A percentile compares a stretch with the other conserved stretches of the same genome.
These are phyloP conservation scores for Podarcis muralis DNA, from an alignment of 2,113 vertebrate species.

Conservation along the genomic window DNA sequence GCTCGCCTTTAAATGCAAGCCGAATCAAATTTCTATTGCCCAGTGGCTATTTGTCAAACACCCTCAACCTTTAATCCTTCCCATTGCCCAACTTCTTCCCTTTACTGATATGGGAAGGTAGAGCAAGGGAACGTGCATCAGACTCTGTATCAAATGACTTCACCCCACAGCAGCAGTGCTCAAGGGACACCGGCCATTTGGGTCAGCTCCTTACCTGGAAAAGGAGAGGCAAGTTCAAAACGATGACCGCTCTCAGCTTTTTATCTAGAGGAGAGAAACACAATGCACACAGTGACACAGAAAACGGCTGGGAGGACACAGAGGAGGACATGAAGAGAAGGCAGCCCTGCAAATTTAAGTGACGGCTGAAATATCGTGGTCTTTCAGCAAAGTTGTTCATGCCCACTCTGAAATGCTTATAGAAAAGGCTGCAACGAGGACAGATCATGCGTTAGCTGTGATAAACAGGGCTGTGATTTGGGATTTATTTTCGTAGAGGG, in stretches of 20 bases:
- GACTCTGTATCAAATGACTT: not conserved
- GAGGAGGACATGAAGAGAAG: not conserved
- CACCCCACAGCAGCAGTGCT: not conserved
- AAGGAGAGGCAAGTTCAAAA: conserved; percentile 51
- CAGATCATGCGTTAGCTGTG: too few relatives aligned
- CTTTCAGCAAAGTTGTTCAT: not conserved
- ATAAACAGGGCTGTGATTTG: too few relatives aligned
- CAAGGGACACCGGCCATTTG: not conserved
- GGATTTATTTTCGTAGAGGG: not conserved
- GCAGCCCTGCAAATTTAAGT: too few relatives aligned
- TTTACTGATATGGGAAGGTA: not conserved
- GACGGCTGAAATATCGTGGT: not conserved
- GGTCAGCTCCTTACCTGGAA: conserved; percentile 64
- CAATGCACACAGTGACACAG: not conserved
- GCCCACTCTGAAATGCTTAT: too few relatives aligned
- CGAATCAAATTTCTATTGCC: not conserved
- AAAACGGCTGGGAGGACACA: too few relatives aligned
- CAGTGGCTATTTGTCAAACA: not conserved
- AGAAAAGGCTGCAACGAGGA: too few relatives aligned
- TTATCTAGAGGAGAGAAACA: conserved; percentile 54
- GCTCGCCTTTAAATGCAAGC: too few relatives aligned
- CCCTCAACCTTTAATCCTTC: not conserved
- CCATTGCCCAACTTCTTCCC: not conserved
- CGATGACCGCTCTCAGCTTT: conserved; percentile 35
- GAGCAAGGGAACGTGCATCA: not conserved